phyloP scores from a whole-genome alignment of 2,888 invertebrate genomes.

The Trisateles emortualis region DNA sequence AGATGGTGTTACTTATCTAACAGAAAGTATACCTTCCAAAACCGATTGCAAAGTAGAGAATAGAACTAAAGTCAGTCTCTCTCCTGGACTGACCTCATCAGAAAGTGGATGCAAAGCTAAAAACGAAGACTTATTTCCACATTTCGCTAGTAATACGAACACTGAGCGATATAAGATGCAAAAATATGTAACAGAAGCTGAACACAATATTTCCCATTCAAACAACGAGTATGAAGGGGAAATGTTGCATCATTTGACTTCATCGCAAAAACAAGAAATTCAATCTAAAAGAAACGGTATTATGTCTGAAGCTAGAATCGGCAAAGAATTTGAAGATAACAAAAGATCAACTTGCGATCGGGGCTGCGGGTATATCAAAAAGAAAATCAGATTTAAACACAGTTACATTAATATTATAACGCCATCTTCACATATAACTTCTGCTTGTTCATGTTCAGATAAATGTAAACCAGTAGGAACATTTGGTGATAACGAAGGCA shows the following conservation, averaged over 20 bases:
- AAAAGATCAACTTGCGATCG: slow-evolving; percentile 71
- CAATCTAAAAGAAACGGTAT: slow-evolving; percentile 21
- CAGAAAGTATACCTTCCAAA: too few relatives aligned
- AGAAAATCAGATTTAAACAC: slow-evolving; percentile 74
- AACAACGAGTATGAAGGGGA: too few relatives aligned
- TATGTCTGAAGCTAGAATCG: slow-evolving; percentile 46
- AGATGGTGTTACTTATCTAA: too few relatives aligned
- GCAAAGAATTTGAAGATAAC: slow-evolving; percentile 61
- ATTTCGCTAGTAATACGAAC: slow-evolving; percentile 23
- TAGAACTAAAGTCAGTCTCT: not conserved
- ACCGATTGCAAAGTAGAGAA: too few relatives aligned
- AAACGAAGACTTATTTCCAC: slow-evolving; percentile 9
- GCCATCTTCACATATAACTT: slow-evolving; percentile 72
- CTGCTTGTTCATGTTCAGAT: slow-evolving; percentile 66
- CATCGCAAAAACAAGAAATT: too few relatives aligned
- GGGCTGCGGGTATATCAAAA: slow-evolving; percentile 72
- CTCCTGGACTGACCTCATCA: not conserved
- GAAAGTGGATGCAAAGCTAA: slow-evolving; percentile 13
- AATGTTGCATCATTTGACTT: too few relatives aligned
- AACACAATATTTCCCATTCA: too few relatives aligned
- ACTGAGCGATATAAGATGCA: too few relatives aligned
- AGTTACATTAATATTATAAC: slow-evolving; percentile 74
- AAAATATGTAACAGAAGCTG: too few relatives aligned
- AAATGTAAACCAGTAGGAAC: slow-evolving; percentile 70
- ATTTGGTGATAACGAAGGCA: slow-evolving; percentile 70